These are phyloP conservation scores for Hippopotamyrus pictus DNA, from an alignment of 2,797 vertebrate species.

Conservation along the genomic window DNA sequence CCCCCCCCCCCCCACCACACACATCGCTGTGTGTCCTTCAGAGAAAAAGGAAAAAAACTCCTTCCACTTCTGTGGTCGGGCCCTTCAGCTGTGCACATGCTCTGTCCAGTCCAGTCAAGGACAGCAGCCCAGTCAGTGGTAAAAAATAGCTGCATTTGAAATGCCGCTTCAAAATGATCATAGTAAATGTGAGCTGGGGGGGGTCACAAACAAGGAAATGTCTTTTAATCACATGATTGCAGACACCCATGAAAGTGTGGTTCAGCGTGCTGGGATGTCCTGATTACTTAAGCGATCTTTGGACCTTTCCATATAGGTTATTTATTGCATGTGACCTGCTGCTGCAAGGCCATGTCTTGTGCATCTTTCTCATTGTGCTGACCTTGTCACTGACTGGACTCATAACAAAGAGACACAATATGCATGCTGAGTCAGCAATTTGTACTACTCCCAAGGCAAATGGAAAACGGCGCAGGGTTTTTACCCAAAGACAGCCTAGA, in stretches of 20 bases:
- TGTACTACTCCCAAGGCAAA: background rate
- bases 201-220: background rate
- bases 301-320: background rate
- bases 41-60: background rate
- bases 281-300: background rate
- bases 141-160: background rate
- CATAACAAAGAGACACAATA: background rate
- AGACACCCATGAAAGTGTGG: background rate
- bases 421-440: background rate
- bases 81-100: background rate
- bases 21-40: background rate
- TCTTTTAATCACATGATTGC: background rate
- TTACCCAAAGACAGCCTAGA: background rate
- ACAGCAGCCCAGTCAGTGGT: background rate
- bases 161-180: background rate
- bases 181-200: background rate
- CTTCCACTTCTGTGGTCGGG: background rate
- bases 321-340: background rate
- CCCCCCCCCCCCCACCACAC: background rate
- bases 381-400: background rate
- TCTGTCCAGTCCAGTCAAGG: background rate
- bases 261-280: background rate
- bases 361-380: background rate
- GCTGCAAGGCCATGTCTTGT: background rate
- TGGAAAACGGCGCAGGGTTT: background rate